These are phyloP conservation scores for Cisticola juncidis DNA, from an alignment of 2,113 vertebrate genomes.

Conservation along the genomic window DNA sequence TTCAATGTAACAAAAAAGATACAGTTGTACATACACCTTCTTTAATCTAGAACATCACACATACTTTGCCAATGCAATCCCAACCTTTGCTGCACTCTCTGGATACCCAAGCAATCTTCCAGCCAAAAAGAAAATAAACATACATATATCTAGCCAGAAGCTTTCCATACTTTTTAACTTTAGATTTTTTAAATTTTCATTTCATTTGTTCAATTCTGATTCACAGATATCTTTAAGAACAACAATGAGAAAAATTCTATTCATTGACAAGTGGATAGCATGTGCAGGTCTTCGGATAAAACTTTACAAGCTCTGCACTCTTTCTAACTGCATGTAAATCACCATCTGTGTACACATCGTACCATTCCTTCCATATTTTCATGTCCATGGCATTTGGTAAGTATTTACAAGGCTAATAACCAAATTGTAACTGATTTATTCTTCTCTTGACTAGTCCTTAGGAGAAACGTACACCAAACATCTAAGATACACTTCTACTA, in stretches of 20 bases:
- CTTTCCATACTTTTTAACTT: background rate
- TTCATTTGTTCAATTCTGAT: background rate
- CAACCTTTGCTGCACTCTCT: background rate
- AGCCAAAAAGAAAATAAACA: background rate
- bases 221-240: background rate
- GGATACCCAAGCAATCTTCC: background rate
- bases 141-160: background rate
- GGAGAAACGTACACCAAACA: background rate
- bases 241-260: background rate
- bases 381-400: background rate
- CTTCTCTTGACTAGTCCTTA: background rate
- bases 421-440: background rate
- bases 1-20: background rate
- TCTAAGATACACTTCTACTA: background rate
- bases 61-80: background rate
- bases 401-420: background rate
- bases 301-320: background rate
- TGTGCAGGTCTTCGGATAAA: background rate
- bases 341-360: background rate
- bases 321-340: background rate
- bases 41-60: background rate
- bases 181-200: background rate
- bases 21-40: background rate
- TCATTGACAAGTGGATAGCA: background rate
- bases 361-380: background rate